Evolutionary conservation across 1,140 invertebrate genomes (phyloP).

Genomic region (Arion vulgaris): DNA sequence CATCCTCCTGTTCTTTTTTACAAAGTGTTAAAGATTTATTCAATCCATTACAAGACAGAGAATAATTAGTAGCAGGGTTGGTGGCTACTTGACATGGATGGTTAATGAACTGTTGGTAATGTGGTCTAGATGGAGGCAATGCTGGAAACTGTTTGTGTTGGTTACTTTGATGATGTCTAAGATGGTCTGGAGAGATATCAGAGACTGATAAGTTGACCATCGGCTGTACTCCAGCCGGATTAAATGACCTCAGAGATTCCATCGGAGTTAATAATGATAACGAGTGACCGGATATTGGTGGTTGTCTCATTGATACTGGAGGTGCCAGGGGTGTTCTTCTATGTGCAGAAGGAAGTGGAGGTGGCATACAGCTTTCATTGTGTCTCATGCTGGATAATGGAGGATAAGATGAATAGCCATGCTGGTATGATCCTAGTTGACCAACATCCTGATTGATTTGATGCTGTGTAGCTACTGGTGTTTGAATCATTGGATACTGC

Average conservation of each 20-base stretch:
- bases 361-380: not conserved
- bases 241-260: constrained; percentile 26
- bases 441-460: constrained; percentile 4
- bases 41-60: not conserved
- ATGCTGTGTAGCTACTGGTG: constrained; percentile 6
- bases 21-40: not conserved
- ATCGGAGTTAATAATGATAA: not conserved
- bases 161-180: not conserved
- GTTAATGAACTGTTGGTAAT: not conserved
- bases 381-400: not conserved
- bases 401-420: not conserved
- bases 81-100: too few species aligned
- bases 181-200: not conserved
- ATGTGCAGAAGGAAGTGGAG: constrained; percentile 5
- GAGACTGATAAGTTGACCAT: not conserved
- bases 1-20: constrained; percentile 12
- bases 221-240: constrained; percentile 17
- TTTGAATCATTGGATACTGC: constrained; percentile 16
- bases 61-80: not conserved
- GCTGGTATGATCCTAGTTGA: not conserved
- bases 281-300: not conserved
- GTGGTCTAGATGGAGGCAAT: not conserved
- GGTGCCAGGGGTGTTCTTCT: not conserved
- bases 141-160: not conserved
- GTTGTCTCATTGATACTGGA: not conserved